Evolutionary conservation across 92 coral and sea anemone genomes (phyloP), one percentile per base, ranked within the genome.

Genomic region (Nematostella vectensis): DNA sequence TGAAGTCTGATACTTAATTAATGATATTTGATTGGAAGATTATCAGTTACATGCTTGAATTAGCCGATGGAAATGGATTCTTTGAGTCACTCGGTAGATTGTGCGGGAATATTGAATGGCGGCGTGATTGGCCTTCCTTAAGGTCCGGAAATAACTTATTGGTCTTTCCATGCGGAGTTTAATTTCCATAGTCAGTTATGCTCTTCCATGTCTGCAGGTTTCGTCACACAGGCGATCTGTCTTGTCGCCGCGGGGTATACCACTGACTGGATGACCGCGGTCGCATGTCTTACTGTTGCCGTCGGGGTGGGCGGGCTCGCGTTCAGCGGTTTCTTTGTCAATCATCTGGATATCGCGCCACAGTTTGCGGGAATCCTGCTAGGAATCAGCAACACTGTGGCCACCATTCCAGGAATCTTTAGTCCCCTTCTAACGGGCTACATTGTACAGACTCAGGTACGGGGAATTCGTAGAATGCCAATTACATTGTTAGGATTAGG

Each of bases 271-370:
- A 25, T 62, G 18, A 62, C 67, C 0, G 97, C 94, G 3, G 82
- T 89, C 4, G 77, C 70, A 6, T 83, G 76, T 38, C 71, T 89
- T 17, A 83, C 95, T 0, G 43, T 89, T n/a, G 83, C 95, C 0
- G 95, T 89, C 13, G 97, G 97, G 0, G 70, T 88, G 56, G 89
- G 95, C 15, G 97, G 97, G 9, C 72, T 89, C 25, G 85, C 85
- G n/a, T 89, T 79, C 67, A 81, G 97, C 47, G 97, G 97, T 10
- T 89, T 85, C 77, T 81, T 83, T 75, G 91, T 89, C 66, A 89
- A 89, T 68, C 95, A 86, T 24, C 68, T 89, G 42, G 97, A 89
- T 70, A 81, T 89, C 11, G 97, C 91, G 18, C 95, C 97, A 11
- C 85, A 77, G 26, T 89, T 71, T 65, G 85, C 95, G 10, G 80